Conservation (phyloP, 2,888 invertebrate genomes). For the Pimpla rufipes region DNA sequence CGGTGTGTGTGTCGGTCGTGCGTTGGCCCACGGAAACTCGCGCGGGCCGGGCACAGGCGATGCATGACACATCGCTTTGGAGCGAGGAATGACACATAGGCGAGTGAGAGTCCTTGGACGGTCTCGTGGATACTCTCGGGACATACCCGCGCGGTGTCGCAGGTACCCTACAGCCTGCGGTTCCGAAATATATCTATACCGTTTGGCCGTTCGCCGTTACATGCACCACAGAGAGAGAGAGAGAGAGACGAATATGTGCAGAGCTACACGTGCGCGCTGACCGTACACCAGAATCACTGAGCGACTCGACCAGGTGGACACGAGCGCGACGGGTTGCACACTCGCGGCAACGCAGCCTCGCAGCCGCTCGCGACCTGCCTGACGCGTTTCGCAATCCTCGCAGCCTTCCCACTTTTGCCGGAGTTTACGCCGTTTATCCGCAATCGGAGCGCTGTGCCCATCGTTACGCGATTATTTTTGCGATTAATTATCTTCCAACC, state of each 20-base stretch:
- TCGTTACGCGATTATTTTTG: not conserved
- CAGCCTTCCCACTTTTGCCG: conserved; percentile 26
- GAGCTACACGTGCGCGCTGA: not conserved
- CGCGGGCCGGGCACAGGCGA: conserved; percentile 10
- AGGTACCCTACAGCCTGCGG: conserved; percentile 37
- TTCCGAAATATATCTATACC: conserved; percentile 18
- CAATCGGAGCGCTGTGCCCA: not conserved
- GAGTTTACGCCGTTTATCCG: conserved; percentile 3
- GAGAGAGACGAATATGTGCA: not conserved
- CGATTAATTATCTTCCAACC: not conserved
- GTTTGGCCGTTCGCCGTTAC: not conserved
- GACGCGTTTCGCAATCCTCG: conserved; percentile 13
- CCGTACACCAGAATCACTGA: conserved; percentile 3
- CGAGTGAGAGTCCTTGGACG: conserved; percentile 57
- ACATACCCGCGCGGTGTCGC: conserved; percentile 32
- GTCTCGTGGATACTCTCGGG: conserved; percentile 47
- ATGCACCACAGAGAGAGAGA: not conserved
- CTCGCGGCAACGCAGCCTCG: conserved; percentile 8
- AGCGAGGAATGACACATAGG: conserved; percentile 55
- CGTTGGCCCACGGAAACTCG: conserved; percentile 57
- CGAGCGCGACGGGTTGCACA: conserved; percentile 14
- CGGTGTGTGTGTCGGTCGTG: conserved; percentile 21
- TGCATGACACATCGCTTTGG: conserved; percentile 54
- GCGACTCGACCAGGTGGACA: conserved; percentile 22
- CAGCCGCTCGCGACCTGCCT: not conserved